Evolutionary conservation across 1,140 invertebrate genomes (phyloP).

Genomic region (Tetragnatha versicolor): DNA sequence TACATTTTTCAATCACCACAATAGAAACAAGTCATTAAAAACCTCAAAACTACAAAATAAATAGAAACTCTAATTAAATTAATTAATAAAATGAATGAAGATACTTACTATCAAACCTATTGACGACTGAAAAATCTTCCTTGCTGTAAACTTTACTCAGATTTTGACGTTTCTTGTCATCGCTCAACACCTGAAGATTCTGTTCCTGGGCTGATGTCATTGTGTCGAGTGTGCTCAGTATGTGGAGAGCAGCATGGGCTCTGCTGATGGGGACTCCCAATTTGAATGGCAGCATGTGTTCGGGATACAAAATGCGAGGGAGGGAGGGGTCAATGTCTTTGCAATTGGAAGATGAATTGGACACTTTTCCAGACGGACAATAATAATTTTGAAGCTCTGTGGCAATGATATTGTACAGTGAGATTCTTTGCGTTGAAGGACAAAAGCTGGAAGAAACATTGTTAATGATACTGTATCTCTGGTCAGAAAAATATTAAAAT

Average conservation of each 20-base stretch:
- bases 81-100: too few species aligned
- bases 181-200: constrained; percentile 65
- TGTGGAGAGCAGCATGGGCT: constrained; percentile 82
- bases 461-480: too few species aligned
- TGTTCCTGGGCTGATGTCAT: constrained; percentile 81
- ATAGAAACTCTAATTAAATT: too few species aligned
- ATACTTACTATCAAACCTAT: constrained; percentile 84
- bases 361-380: not conserved
- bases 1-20: too few species aligned
- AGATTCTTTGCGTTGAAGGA: constrained; percentile 74
- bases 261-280: constrained; percentile 76
- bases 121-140: constrained; percentile 85
- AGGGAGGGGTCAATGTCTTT: constrained; percentile 36
- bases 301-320: constrained; percentile 73
- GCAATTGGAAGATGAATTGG: constrained; percentile 58
- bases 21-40: not conserved
- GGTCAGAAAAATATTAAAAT: too few species aligned
- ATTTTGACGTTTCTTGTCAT: constrained; percentile 64
- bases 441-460: constrained; percentile 69
- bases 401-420: constrained; percentile 82
- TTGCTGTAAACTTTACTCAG: constrained; percentile 69
- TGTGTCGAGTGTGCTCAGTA: constrained; percentile 88
- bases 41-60: not conserved
- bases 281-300: constrained; percentile 80
- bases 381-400: constrained; percentile 69